Base-by-base conservation (phyloP, 1,140 invertebrate genomes). In the Brevipalpus yothersi region DNA sequence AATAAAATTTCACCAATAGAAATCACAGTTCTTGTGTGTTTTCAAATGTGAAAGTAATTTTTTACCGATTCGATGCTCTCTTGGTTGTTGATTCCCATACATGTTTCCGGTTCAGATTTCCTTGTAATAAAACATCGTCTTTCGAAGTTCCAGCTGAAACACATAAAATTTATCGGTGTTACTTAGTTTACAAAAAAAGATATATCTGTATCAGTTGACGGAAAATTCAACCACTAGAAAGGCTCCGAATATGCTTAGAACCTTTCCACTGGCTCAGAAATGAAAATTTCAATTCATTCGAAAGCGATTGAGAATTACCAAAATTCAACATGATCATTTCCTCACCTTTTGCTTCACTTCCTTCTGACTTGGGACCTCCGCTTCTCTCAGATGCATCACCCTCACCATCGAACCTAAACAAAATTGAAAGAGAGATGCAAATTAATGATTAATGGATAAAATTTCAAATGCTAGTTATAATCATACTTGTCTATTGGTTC, bases 31-130 rank as follows among this genome's bases (percentile, higher is more conserved):
- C 39, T 43, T n/a, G 41, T 54, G 53, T 19, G 23, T 10, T 21
- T 2, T 2, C 4, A 11, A 41, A 58, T 4, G 39, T 17, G 4
- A 5, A 43, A 56, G 10, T 23, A 7, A 60, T 21, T 5, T 49
- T 9, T 53, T 67, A 87, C 80, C 88, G 81, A 73, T 91, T 93
- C 19, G 86, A 82, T 60, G 93, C 89, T 73, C 89, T 91, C 72
- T 91, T 91, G 42, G 88, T 89, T 17, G 86, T 85, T 15, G 82
- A 86, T 70, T 98, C 93, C 89, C 91, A 96, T 72, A 94, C 93
- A 72, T 97, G 93, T 75, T 99, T 99, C 66, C 94, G 79, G 56
- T 83, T 81, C 65, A 98, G 73, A 41, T 75, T 76, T 56, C 90
- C 91, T 73, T 97, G 92, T 59, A 68, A 62, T 62, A 87, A 79